These are phyloP conservation scores for Oreotragus oreotragus DNA, from an alignment of 2,113 vertebrate species.

Conservation along the genomic window DNA sequence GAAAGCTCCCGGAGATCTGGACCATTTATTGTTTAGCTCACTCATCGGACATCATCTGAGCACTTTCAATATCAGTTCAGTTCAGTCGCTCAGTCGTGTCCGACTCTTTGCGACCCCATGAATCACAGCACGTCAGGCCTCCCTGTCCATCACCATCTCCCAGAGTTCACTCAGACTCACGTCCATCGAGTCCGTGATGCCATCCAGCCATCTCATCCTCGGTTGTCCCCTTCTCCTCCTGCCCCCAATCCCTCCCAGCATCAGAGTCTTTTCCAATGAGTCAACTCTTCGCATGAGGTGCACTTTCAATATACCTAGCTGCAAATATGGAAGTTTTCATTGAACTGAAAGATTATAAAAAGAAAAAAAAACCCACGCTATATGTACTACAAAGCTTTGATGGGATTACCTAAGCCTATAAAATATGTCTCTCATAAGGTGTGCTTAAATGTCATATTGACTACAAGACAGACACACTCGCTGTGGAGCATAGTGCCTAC, in stretches of 20 bases:
- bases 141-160: no score
- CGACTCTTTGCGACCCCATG: no score
- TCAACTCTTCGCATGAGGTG: no score
- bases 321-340: background rate
- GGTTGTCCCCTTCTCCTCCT: no score
- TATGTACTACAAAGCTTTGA: background rate
- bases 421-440: background rate
- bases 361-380: accelerated
- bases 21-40: background rate
- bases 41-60: background rate
- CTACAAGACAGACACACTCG: background rate
- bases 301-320: background rate
- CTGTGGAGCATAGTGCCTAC: background rate
- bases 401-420: background rate
- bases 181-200: no score
- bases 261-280: no score
- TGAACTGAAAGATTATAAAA: background rate
- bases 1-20: background rate
- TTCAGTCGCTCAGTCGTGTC: no score
- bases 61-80: background rate
- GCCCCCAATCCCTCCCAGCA: no score
- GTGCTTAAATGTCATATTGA: background rate
- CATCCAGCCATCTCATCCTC: no score
- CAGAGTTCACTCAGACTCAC: no score
- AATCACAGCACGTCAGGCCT: no score